phyloP scores from a whole-genome alignment of 2,888 invertebrate species.

The Amblyteles armatorius region DNA sequence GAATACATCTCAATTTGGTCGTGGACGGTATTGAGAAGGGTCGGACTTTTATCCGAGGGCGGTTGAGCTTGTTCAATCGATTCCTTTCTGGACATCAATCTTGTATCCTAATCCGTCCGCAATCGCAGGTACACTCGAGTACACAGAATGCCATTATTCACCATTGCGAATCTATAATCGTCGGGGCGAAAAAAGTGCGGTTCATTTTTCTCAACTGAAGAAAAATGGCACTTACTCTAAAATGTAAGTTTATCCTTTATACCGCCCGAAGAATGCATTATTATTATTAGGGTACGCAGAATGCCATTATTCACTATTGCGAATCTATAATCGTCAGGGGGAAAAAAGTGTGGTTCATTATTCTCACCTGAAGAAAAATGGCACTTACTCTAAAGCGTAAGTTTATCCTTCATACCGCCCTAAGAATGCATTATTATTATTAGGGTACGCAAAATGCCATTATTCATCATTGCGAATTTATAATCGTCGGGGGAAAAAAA shows the following conservation, averaged over 20 bases:
- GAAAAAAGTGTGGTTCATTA: too few species aligned
- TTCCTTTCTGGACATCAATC: background rate
- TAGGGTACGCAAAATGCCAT: too few species aligned
- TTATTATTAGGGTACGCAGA: too few species aligned
- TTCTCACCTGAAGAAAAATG: too few species aligned
- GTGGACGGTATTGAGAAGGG: background rate
- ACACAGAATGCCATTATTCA: background rate
- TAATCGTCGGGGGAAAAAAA: too few species aligned
- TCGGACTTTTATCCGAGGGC: background rate
- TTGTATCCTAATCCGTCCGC: background rate
- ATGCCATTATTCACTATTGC: background rate
- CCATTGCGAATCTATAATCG: background rate
- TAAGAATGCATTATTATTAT: background rate
- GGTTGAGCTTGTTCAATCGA: background rate
- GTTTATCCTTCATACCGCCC: background rate
- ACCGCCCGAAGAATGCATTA: too few species aligned
- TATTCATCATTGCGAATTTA: background rate
- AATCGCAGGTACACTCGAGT: background rate
- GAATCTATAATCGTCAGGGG: background rate
- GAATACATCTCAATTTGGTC: constrained; percentile 25
- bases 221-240: background rate
- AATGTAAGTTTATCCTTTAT: background rate
- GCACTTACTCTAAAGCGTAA: background rate
- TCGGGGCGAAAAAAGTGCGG: background rate
- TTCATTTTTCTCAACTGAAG: background rate